Conservation (phyloP, 2,797 vertebrate species). For the Clarias pachynema region DNA sequence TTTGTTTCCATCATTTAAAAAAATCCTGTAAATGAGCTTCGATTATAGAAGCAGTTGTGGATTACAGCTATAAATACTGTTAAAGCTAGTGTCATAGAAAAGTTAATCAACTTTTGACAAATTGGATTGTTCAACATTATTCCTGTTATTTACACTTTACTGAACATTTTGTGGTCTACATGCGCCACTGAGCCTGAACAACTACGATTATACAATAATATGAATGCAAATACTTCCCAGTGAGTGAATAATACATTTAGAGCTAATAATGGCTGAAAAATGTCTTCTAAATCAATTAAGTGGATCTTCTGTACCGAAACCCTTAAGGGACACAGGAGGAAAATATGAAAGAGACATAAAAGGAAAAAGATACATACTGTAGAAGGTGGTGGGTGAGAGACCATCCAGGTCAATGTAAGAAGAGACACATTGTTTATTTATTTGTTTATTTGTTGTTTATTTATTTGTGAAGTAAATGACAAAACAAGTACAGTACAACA, state of each 20-base stretch:
- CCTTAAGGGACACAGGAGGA: no score
- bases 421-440: no score
- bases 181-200: neutral
- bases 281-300: neutral
- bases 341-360: no score
- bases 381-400: no score
- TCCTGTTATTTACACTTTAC: neutral
- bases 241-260: neutral
- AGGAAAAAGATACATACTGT: no score
- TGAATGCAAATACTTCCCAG: neutral
- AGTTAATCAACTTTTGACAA: neutral
- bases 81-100: neutral
- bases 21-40: neutral
- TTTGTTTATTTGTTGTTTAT: no score
- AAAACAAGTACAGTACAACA: no score
- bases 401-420: no score
- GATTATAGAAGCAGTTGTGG: neutral
- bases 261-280: neutral
- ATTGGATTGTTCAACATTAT: neutral
- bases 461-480: no score
- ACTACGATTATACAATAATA: neutral
- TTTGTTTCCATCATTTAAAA: neutral
- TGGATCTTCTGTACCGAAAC: no score
- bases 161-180: neutral
- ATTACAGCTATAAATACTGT: neutral